Conservation (phyloP, 2,113 vertebrate genomes). For the Merops nubicus region DNA sequence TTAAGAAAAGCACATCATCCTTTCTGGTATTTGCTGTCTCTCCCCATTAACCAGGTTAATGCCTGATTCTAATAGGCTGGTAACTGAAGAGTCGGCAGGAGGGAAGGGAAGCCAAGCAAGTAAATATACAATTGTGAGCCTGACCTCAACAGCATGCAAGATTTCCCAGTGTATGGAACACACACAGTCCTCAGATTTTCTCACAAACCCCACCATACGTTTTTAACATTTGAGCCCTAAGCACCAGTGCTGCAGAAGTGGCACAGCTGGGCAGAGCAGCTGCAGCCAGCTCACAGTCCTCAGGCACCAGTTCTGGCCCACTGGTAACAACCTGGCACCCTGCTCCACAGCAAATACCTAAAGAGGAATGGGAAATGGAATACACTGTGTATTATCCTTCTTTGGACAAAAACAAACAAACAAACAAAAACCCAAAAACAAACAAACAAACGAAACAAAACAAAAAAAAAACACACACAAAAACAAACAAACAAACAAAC, state of each 20-base stretch:
- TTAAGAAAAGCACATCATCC: slow-evolving; percentile 13
- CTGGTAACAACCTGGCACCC: not conserved
- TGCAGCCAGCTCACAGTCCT: not conserved
- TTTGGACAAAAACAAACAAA: too few relatives aligned
- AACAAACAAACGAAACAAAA: too few relatives aligned
- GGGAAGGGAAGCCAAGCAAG: slow-evolving; percentile 18
- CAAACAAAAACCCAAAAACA: too few relatives aligned
- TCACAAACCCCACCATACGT: not conserved
- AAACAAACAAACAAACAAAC: too few relatives aligned
- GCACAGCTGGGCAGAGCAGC: not conserved
- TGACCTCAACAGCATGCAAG: slow-evolving; percentile 11
- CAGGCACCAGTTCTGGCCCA: not conserved
- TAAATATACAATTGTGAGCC: not conserved
- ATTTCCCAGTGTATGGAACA: not conserved
- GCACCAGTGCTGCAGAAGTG: not conserved
- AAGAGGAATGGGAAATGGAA: not conserved
- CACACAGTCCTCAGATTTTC: not conserved
- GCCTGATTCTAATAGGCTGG: not conserved
- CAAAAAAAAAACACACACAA: too few relatives aligned
- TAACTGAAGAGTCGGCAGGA: not conserved
- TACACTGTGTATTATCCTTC: not conserved
- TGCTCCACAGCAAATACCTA: not conserved
- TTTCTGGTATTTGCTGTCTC: slow-evolving; percentile 39
- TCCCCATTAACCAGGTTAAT: slow-evolving; percentile 51
- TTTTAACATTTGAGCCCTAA: not conserved